Base-by-base conservation (phyloP, 2,888 invertebrate genomes). In the Meloe dianella region DNA sequence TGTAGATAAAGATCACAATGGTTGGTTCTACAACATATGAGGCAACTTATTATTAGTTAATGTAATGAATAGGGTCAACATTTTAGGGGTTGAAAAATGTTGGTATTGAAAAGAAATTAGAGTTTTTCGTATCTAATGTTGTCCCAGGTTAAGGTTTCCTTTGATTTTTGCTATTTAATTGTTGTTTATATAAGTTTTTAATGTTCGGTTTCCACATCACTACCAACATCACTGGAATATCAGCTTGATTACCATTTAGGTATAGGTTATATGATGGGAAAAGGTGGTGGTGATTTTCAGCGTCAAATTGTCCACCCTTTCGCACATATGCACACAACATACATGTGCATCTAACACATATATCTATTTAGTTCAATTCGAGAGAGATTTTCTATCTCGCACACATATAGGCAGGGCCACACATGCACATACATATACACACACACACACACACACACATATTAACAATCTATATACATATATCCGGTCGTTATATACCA, bases 321-420 rank as follows among this genome's bases (percentile, higher is more conserved):
- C 67, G 58, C 64, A 61, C 64, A 54, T 38, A 57, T 61, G 20
- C 63, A 47, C 47, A 47, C 20, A 17, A 47, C 9, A 47, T 20
- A 20, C 20, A 20, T 17, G 9, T 47, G 47, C 38, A 38, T 38
- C n/a, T n/a, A n/a, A n/a, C n/a, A n/a, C n/a, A n/a, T n/a, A n/a
- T n/a, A n/a, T n/a, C n/a, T n/a, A n/a, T n/a, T n/a, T n/a, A n/a
- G 63, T 35, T 60, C 64, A 67, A 63, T 68, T 68, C 57, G 68
- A 68, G 68, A 65, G 68, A 68, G 68, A 68, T 65, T 68, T 65
- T 68, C 65, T 63, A 57, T 66, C 75, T 74, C 72, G 73, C 71
- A 70, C 73, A 69, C 72, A 70, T 68, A 74, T 75, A 75, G 75
- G 75, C 75, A 71, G 77, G 74, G 73, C 75, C 75, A 69, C 73